These are phyloP conservation scores for Aspidoscelis tigris DNA, from an alignment of 2,113 vertebrate genomes.

Conservation along the genomic window DNA sequence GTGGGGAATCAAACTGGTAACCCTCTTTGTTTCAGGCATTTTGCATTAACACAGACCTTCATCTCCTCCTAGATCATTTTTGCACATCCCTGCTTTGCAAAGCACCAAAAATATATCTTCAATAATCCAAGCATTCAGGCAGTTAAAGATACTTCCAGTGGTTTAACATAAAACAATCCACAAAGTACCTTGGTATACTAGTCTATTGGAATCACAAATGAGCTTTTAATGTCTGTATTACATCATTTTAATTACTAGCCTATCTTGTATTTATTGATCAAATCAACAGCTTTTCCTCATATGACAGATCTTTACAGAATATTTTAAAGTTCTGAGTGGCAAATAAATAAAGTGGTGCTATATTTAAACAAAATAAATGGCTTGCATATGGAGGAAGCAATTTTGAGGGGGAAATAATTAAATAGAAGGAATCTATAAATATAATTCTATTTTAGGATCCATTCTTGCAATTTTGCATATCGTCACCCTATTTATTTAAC, in stretches of 20 bases:
- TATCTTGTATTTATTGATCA: slow-evolving; percentile 22
- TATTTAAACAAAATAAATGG: slow-evolving; percentile 7
- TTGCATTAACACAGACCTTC: no score
- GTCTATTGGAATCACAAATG: not conserved
- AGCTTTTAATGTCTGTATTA: not conserved
- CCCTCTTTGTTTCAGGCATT: no score
- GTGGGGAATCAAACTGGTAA: no score
- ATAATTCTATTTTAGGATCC: not conserved
- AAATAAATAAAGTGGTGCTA: not conserved
- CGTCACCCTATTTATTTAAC: no score
- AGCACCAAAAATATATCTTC: not conserved
- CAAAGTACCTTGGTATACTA: not conserved
- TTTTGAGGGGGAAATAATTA: not conserved
- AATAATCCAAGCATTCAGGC: not conserved
- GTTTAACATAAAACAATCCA: not conserved
- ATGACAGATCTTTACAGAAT: slow-evolving; percentile 25
- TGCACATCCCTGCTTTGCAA: not conserved
- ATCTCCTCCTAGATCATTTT: not conserved
- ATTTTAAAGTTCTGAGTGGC: not conserved
- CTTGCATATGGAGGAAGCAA: not conserved
- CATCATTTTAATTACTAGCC: slow-evolving; percentile 3
- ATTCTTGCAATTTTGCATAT: not conserved
- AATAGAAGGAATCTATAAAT: not conserved
- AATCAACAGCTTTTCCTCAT: slow-evolving; percentile 19
- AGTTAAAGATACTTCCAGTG: not conserved